Evolutionary conservation across 2,113 vertebrate species (phyloP).

Genomic region (Columbina picui): DNA sequence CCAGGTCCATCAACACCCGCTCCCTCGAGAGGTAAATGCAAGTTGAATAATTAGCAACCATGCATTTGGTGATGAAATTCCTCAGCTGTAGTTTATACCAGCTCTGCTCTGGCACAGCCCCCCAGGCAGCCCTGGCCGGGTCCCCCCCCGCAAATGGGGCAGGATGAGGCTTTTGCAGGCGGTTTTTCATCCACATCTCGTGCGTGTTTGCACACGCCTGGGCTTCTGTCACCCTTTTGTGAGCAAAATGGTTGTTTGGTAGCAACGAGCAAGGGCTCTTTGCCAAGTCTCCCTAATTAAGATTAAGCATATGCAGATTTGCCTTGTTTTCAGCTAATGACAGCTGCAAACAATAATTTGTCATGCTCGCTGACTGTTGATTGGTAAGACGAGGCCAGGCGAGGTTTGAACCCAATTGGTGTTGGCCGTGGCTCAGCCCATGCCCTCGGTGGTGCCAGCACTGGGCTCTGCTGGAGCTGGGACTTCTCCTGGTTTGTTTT

Average conservation of each 20-base stretch:
- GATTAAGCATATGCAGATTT: constrained; percentile 71
- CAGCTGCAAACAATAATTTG: constrained; percentile 76
- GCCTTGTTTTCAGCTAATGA: constrained; percentile 71
- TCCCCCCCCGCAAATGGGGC: background rate
- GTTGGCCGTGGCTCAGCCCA: background rate
- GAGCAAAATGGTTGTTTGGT: constrained; percentile 56
- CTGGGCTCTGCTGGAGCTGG: background rate
- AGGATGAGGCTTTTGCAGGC: background rate
- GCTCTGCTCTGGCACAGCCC: background rate
- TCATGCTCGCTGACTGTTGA: constrained; percentile 39
- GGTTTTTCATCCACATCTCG: background rate
- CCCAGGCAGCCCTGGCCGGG: background rate
- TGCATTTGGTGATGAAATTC: background rate
- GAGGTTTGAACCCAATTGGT: background rate
- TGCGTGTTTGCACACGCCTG: background rate
- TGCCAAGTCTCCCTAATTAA: constrained; percentile 60
- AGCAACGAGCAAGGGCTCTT: constrained; percentile 55
- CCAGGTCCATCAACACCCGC: background rate
- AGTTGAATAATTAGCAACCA: background rate
- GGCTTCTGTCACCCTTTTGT: constrained; percentile 61
- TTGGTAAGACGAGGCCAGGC: background rate
- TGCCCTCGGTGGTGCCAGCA: background rate
- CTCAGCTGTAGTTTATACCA: background rate
- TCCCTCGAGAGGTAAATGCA: background rate
- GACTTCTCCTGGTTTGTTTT: background rate